A percentile compares a stretch with the other conserved stretches of the same genome.
Evolutionary conservation across 2,888 invertebrate genomes (phyloP).

Genomic region (Muscina levida): DNA sequence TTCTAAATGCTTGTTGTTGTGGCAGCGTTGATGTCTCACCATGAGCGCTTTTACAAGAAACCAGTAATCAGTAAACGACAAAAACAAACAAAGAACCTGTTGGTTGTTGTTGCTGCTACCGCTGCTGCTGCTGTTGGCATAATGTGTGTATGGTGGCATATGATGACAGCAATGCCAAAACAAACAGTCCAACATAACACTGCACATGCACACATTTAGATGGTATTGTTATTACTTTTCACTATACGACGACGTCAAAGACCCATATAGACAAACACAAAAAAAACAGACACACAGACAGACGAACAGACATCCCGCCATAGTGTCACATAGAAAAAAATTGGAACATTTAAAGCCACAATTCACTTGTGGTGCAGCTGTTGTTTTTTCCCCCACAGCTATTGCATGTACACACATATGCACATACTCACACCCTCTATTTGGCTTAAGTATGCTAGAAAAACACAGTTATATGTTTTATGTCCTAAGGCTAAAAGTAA

Average conservation of each 20-base stretch:
- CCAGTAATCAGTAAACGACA: not conserved
- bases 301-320: not conserved
- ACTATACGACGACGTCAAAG: not conserved
- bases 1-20: too few species aligned
- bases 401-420: not conserved
- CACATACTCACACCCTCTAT: not conserved
- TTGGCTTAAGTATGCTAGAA: too few species aligned
- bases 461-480: too few species aligned
- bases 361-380: slow-evolving; percentile 55
- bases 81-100: not conserved
- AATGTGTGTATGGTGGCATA: not conserved
- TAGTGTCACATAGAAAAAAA: slow-evolving; percentile 44
- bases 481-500: slow-evolving; percentile 3
- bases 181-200: slow-evolving; percentile 20
- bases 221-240: slow-evolving; percentile 46
- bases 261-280: not conserved
- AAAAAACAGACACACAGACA: not conserved
- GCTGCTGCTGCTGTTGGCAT: slow-evolving; percentile 16
- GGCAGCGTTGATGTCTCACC: too few species aligned
- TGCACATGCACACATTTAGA: not conserved
- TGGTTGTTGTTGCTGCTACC: not conserved
- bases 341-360: slow-evolving; percentile 62
- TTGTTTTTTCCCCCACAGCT: not conserved
- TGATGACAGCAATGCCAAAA: not conserved
- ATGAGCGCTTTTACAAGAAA: too few species aligned